phyloP scores from a whole-genome alignment of 2,113 vertebrate species.

The Stigmatopora nigra region DNA sequence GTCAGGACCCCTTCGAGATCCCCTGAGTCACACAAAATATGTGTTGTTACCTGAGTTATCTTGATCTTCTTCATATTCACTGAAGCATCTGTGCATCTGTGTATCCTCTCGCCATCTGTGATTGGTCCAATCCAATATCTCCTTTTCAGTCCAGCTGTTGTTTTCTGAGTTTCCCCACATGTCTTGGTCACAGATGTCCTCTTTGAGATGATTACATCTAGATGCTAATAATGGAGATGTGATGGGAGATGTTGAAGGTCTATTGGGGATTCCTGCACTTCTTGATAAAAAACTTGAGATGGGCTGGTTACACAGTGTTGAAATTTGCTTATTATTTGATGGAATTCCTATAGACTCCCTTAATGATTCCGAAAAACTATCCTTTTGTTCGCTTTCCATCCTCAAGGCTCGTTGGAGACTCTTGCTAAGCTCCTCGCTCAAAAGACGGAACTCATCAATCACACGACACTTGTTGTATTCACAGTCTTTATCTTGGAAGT shows the following conservation, averaged over 20 bases:
- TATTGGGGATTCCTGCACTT: slow-evolving; percentile 18
- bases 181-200: not conserved
- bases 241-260: slow-evolving; percentile 15
- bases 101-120: slow-evolving; percentile 6
- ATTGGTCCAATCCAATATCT: slow-evolving; percentile 1
- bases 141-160: slow-evolving; percentile 8
- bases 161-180: not conserved
- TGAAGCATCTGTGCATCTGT: not conserved
- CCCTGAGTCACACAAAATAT: not conserved
- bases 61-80: not conserved
- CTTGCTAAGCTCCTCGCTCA: slow-evolving; percentile 39
- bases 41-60: slow-evolving; percentile 45
- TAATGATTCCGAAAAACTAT: not conserved
- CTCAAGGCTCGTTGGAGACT: slow-evolving; percentile 40
- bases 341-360: slow-evolving; percentile 31
- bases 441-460: slow-evolving; percentile 30
- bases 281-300: slow-evolving; percentile 41
- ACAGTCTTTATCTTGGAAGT: not conserved
- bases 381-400: slow-evolving; percentile 23
- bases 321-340: slow-evolving; percentile 3
- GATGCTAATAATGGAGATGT: slow-evolving; percentile 61
- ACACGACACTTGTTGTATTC: not conserved
- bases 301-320: slow-evolving; percentile 47
- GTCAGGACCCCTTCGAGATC: slow-evolving; percentile 27
- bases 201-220: slow-evolving; percentile 4